Percentiles rank a stretch among this genome's conserved stretches.
Evolutionary conservation across 2,113 vertebrate species (phyloP).

Genomic region (Trogon melanurus): DNA sequence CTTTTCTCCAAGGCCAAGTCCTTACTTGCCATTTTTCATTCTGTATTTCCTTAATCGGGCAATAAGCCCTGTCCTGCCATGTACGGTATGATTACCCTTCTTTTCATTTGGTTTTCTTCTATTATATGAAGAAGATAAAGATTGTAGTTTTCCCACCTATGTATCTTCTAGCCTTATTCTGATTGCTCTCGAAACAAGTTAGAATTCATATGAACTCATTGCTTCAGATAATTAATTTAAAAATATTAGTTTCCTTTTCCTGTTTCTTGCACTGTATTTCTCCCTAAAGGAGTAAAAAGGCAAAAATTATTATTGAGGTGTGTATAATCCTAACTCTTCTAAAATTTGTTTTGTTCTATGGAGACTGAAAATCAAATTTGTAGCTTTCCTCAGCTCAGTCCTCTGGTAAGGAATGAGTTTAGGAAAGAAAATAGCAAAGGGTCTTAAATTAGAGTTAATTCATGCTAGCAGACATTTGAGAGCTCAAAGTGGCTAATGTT

Average conservation of each 20-base stretch:
- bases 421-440: neutral
- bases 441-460: neutral
- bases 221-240: neutral
- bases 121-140: neutral
- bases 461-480: neutral
- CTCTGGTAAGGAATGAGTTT: neutral
- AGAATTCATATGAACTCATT: neutral
- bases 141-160: rapidly evolving
- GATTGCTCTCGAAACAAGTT: neutral
- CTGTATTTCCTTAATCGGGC: neutral
- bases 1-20: neutral
- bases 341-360: neutral
- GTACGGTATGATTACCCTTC: neutral
- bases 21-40: neutral
- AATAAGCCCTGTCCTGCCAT: neutral
- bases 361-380: neutral
- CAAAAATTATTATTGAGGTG: neutral
- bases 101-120: neutral
- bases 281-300: neutral
- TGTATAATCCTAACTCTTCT: neutral
- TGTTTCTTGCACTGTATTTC: neutral
- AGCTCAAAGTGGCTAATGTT: neutral
- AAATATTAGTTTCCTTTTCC: neutral
- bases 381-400: neutral
- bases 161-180: neutral